Evolutionary conservation across 2,797 vertebrate genomes (phyloP), one percentile per base, ranked within the genome.

Genomic region (Poecilia gillii): DNA sequence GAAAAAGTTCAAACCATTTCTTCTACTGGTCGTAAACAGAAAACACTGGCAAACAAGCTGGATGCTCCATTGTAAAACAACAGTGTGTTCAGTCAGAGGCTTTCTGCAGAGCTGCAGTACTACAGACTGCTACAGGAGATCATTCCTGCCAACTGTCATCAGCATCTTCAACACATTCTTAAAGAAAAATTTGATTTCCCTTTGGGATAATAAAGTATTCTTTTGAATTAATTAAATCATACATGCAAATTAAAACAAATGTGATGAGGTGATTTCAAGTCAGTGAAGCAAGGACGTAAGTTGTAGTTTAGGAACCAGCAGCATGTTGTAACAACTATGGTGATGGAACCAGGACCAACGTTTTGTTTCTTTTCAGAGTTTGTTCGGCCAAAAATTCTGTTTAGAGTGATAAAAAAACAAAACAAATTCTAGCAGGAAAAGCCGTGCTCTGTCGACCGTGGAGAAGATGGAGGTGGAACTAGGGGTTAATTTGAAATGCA

Each of bases 401-500:
- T 53, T 45, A 68, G 8, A 71, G 23, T 45, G 9, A 12, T 43
- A 70, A 43, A 43, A 20, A 33, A 33, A 33, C 3, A 36, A 41
- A 33, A 20, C 13, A 28, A 33, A 36, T 41, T 5, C 55, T 31
- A 49, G 49, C 5, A 49, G 84, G 76, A 64, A 62, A 76, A 55
- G 78, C 49, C 33, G n/a, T 84, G 87, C 80, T 85, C 72, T 72
- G 36, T 78, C 87, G 68, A 72, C 81, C 55, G 68, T 47, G 74
- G 84, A 88, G 64, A 76, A 73, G 74, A 53, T 82, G 71, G 78
- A 83, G 72, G 84, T 25, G 59, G 86, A 84, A 84, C 74, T 49
- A 75, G 28, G 82, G 87, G 91, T 94, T 94, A 86, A 93, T 94
- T 90, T 89, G 84, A 91, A 94, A 92, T 87, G 84, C 75, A 84